Evolutionary conservation across 2,113 vertebrate species (phyloP).

Genomic region (Anseranas semipalmata): DNA sequence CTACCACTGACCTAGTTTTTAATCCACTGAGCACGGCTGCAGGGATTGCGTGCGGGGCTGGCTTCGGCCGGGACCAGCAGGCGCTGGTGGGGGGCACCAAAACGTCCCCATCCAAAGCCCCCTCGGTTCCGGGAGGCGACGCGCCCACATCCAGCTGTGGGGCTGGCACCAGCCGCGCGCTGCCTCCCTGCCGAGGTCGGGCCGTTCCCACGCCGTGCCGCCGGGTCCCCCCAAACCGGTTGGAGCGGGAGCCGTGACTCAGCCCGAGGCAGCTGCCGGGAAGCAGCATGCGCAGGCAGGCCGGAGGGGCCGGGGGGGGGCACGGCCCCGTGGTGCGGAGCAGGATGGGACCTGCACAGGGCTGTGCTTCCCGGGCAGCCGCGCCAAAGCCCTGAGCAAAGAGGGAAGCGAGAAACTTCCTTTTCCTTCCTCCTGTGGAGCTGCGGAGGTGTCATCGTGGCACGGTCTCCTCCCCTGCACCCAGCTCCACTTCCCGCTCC

Average conservation of each 20-base stretch:
- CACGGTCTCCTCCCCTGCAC: neutral
- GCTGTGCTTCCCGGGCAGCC: neutral
- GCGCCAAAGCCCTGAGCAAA: neutral
- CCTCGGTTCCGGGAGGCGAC: no score
- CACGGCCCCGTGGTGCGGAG: neutral
- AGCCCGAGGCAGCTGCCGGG: neutral
- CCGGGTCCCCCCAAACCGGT: neutral
- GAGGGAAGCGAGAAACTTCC: neutral
- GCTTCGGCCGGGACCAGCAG: rapidly evolving
- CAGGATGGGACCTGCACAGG: neutral
- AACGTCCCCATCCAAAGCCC: rapidly evolving
- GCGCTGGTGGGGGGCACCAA: neutral
- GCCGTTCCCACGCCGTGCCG: neutral
- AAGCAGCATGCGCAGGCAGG: neutral
- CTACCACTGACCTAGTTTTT: neutral
- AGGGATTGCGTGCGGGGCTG: neutral
- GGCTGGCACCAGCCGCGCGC: neutral
- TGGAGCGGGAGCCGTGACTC: neutral
- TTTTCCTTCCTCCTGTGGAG: slow-evolving; percentile 6
- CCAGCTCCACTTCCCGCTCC: neutral
- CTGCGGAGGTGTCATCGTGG: neutral
- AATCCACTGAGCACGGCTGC: rapidly evolving
- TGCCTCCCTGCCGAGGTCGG: neutral
- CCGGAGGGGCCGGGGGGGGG: neutral
- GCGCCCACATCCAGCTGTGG: no score